A percentile compares a stretch with the other conserved stretches of the same genome.
phyloP scores from a whole-genome alignment of 1,140 invertebrate species.

The Paraescarpia echinospica region DNA sequence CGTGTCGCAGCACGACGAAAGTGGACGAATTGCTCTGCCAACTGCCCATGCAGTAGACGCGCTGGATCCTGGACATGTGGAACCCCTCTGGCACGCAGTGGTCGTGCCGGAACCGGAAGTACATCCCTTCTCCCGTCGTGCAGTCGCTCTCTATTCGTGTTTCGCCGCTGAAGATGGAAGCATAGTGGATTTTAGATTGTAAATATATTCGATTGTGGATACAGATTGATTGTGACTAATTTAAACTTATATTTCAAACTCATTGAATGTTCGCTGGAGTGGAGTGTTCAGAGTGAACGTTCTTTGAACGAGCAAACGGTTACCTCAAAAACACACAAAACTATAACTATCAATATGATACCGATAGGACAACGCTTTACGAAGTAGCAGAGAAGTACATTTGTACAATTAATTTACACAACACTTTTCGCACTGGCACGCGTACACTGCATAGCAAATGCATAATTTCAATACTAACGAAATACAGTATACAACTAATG shows the following conservation, averaged over 20 bases:
- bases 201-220: too few species aligned
- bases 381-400: background rate
- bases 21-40: slow-evolving; percentile 18
- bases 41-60: slow-evolving; percentile 22
- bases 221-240: too few species aligned
- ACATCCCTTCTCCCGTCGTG: slow-evolving; percentile 23
- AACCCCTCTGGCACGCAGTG: slow-evolving; percentile 19
- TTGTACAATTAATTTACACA: background rate
- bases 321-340: background rate
- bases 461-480: background rate
- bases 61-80: slow-evolving; percentile 17
- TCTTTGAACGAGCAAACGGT: background rate
- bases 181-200: background rate
- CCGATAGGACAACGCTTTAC: background rate
- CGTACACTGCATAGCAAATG: background rate
- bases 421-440: background rate
- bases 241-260: background rate
- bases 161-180: slow-evolving; percentile 10
- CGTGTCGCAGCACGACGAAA: slow-evolving; percentile 20
- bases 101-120: slow-evolving; percentile 23
- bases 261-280: background rate
- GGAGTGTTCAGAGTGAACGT: background rate
- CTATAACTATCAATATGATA: background rate
- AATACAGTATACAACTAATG: background rate
- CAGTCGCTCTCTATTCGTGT: slow-evolving; percentile 28